A percentile compares a stretch with the other conserved stretches of the same genome.
phyloP scores from a whole-genome alignment of 2,113 vertebrate genomes.

The Myiozetetes cayanensis region DNA sequence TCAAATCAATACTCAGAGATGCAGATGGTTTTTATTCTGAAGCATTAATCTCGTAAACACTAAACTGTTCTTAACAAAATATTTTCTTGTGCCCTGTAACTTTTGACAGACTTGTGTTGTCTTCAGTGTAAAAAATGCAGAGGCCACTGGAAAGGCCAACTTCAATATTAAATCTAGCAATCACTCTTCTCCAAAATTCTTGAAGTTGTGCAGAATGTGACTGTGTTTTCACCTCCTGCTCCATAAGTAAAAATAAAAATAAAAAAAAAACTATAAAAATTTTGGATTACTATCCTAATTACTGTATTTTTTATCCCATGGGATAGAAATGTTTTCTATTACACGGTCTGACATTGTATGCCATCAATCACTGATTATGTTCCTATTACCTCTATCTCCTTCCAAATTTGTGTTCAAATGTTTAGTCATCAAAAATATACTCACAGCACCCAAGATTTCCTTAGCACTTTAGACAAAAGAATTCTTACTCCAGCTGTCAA shows the following conservation, averaged over 20 bases:
- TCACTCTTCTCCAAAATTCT: neutral
- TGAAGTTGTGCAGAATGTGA: neutral
- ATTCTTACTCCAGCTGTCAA: neutral
- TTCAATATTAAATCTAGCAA: neutral
- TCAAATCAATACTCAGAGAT: neutral
- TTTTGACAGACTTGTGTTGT: neutral
- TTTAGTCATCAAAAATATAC: conserved; percentile 25
- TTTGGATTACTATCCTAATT: neutral
- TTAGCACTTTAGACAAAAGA: neutral
- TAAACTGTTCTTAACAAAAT: conserved; percentile 3
- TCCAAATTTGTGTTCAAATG: conserved; percentile 3
- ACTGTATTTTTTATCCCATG: neutral
- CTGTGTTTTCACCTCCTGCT: neutral
- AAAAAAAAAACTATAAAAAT: neutral
- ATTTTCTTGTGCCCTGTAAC: neutral
- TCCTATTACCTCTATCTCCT: neutral
- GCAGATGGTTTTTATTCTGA: conserved; percentile 9
- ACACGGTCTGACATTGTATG: neutral
- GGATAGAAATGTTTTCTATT: conserved; percentile 17
- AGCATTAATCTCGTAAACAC: neutral
- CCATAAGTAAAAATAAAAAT: neutral
- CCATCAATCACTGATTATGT: neutral
- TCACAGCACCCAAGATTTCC: neutral
- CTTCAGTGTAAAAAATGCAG: neutral
- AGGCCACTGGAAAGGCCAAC: neutral